Evolutionary conservation across 1,140 invertebrate genomes (phyloP).

Genomic region (Aricia agestis): DNA sequence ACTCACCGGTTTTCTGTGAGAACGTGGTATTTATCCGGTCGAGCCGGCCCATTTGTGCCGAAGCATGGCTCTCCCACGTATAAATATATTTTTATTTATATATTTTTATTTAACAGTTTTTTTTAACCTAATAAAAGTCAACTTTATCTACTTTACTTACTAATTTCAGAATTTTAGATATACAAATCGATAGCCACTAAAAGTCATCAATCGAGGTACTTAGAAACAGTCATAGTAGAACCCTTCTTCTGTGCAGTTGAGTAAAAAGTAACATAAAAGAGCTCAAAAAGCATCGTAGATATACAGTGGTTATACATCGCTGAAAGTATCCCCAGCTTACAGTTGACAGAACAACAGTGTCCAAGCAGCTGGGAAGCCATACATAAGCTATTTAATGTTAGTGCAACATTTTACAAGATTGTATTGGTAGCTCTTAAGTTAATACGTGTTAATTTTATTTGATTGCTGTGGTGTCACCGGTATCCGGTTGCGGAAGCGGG

Average conservation of each 20-base stretch:
- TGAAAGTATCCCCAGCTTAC: neutral
- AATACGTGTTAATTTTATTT: slow-evolving; percentile 58
- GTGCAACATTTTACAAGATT: slow-evolving; percentile 14
- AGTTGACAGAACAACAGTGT: neutral
- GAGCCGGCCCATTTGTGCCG: too few relatives aligned
- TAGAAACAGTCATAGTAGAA: neutral
- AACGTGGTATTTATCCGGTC: too few relatives aligned
- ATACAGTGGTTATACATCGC: neutral
- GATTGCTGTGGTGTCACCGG: slow-evolving; percentile 31
- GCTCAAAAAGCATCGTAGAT: neutral
- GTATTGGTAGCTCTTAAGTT: slow-evolving; percentile 9
- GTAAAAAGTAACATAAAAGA: neutral
- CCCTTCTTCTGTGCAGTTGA: neutral
- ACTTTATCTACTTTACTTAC: too few relatives aligned
- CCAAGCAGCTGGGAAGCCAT: neutral
- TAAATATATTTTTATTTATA: too few relatives aligned
- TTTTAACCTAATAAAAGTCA: too few relatives aligned
- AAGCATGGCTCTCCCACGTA: too few relatives aligned
- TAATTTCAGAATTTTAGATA: too few relatives aligned
- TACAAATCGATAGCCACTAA: too few relatives aligned
- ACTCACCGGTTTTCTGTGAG: too few relatives aligned
- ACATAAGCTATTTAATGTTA: neutral
- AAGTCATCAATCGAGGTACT: too few relatives aligned
- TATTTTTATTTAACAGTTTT: too few relatives aligned
- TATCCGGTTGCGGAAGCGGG: slow-evolving; percentile 64